phyloP scores from a whole-genome alignment of 1,140 invertebrate species.

The Dicyema japonicum region DNA sequence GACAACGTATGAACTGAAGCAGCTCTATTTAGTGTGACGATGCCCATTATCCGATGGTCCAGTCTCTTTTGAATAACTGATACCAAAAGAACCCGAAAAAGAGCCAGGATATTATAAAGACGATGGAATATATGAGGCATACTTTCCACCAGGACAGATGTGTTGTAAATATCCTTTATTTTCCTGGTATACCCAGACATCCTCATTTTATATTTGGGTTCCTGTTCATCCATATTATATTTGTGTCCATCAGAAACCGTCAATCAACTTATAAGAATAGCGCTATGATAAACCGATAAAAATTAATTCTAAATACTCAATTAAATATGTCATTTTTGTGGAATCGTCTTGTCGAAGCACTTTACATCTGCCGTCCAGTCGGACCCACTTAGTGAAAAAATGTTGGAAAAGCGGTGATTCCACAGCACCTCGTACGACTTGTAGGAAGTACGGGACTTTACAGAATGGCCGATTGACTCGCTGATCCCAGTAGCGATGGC shows the following conservation, averaged over 20 bases:
- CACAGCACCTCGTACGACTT: slow-evolving; percentile 48
- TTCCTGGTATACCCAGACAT: too few relatives aligned
- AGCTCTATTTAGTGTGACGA: slow-evolving; percentile 32
- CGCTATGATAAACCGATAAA: too few relatives aligned
- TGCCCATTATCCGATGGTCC: slow-evolving; percentile 23
- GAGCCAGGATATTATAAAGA: slow-evolving; percentile 22
- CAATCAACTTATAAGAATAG: too few relatives aligned
- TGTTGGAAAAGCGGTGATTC: slow-evolving; percentile 75
- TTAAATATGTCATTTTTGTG: too few relatives aligned
- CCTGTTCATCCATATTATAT: too few relatives aligned
- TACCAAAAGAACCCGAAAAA: slow-evolving; percentile 23
- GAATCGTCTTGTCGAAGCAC: too few relatives aligned
- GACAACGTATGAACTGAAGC: slow-evolving; percentile 8
- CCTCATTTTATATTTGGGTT: too few relatives aligned
- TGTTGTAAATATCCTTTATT: slow-evolving; percentile 51
- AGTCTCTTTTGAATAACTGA: slow-evolving; percentile 19
- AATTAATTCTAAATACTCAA: too few relatives aligned
- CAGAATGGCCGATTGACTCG: slow-evolving; percentile 20
- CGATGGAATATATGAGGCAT: slow-evolving; percentile 18
- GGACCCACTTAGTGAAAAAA: too few relatives aligned
- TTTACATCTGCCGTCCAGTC: too few relatives aligned
- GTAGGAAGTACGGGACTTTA: slow-evolving; percentile 22
- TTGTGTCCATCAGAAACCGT: too few relatives aligned
- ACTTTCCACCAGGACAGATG: slow-evolving; percentile 23
- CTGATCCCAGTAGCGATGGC: slow-evolving; percentile 10